A percentile compares a stretch with the other conserved stretches of the same genome.
These are phyloP conservation scores for Cygnus olor DNA, from an alignment of 2,797 vertebrate genomes.

Conservation along the genomic window DNA sequence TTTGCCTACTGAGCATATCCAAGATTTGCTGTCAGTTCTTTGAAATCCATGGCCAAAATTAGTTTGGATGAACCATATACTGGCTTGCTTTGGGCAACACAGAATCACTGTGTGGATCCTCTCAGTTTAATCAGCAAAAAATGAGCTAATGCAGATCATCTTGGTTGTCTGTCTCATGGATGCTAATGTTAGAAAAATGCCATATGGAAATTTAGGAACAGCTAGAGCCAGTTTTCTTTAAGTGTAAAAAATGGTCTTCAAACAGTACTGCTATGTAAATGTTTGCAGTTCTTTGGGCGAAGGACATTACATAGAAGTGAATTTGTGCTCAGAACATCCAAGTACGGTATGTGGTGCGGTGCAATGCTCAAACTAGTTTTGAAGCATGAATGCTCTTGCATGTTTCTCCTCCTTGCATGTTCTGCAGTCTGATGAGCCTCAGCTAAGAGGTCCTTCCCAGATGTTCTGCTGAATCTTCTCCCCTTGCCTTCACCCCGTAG, in stretches of 20 bases:
- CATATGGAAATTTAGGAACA: not conserved
- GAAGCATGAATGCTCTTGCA: too few relatives aligned
- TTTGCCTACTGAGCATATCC: not conserved
- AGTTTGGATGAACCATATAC: not conserved
- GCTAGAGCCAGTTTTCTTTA: not conserved
- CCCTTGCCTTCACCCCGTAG: too few relatives aligned
- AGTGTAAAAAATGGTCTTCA: not conserved
- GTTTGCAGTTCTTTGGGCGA: not conserved
- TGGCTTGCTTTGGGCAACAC: not conserved
- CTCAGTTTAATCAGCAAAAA: not conserved
- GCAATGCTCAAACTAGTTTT: not conserved
- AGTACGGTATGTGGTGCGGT: not conserved
- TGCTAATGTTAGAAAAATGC: not conserved
- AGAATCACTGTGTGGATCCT: too few relatives aligned
- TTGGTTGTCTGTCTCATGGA: not conserved
- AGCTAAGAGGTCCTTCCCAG: not conserved
- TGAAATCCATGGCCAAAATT: not conserved
- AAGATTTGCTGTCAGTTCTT: not conserved
- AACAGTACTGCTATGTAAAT: not conserved
- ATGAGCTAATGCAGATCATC: not conserved
- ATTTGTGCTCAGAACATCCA: not conserved
- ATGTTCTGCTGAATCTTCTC: not conserved
- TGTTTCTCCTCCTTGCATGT: not conserved
- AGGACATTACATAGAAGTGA: not conserved
- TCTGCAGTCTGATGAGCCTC: not conserved